Percentiles rank a stretch among this genome's conserved stretches.
phyloP scores from a whole-genome alignment of 2,888 invertebrate species.

The Zaprionus lineosus region DNA sequence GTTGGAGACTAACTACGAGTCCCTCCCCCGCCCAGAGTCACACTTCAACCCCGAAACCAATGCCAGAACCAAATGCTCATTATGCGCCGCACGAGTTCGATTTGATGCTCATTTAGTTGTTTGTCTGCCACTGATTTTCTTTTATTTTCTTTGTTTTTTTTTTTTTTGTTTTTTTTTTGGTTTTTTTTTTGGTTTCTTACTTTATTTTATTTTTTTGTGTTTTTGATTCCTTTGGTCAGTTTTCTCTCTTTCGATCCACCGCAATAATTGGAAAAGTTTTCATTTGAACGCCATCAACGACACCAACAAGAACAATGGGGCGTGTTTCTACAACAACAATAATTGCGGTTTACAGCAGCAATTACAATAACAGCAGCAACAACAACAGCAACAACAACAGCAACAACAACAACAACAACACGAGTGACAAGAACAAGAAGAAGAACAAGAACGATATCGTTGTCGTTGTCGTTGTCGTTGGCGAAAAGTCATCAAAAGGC shows the following conservation, averaged over 20 bases:
- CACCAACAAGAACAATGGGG: slow-evolving; percentile 76
- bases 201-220: slow-evolving; percentile 31
- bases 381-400: slow-evolving; percentile 29
- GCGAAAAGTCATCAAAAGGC: slow-evolving; percentile 78
- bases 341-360: slow-evolving; percentile 1
- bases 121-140: slow-evolving; percentile 68
- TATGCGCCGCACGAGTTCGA: slow-evolving; percentile 76
- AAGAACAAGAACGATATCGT: slow-evolving; percentile 20
- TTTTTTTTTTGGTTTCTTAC: slow-evolving; percentile 73
- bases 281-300: slow-evolving; percentile 79
- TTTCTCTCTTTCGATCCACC: slow-evolving; percentile 54
- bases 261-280: slow-evolving; percentile 81
- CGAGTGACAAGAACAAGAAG: slow-evolving; percentile 13
- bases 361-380: slow-evolving; percentile 35
- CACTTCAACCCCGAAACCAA: not conserved
- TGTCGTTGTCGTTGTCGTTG: slow-evolving; percentile 10
- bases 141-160: slow-evolving; percentile 24
- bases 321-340: slow-evolving; percentile 58
- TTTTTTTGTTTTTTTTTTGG: slow-evolving; percentile 32
- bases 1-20: too few species aligned
- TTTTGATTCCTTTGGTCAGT: slow-evolving; percentile 34
- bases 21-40: not conserved
- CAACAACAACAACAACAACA: slow-evolving; percentile 8
- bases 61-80: slow-evolving; percentile 49
- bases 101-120: slow-evolving; percentile 78